Percentiles rank a stretch among this genome's conserved stretches.
These are phyloP conservation scores for Yponomeuta cagnagella DNA, from an alignment of 2,888 invertebrate species.

Conservation along the genomic window DNA sequence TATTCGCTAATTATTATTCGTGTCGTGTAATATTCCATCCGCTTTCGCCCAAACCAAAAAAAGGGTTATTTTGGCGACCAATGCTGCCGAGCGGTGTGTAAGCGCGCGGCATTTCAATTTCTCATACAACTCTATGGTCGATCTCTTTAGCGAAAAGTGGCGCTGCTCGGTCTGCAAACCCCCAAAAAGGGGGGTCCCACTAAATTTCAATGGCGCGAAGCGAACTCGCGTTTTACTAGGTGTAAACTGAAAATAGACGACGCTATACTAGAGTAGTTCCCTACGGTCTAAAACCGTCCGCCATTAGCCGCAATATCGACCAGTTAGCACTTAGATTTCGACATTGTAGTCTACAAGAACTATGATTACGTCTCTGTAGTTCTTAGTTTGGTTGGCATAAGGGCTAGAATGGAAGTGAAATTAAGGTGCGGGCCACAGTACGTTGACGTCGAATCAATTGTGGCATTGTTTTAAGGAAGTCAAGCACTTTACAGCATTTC, in stretches of 20 bases:
- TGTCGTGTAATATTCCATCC: no score
- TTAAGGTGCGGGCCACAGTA: background rate
- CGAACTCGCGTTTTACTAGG: background rate
- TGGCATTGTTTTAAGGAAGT: conserved; percentile 48
- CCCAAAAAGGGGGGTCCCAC: background rate
- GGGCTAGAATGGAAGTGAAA: background rate
- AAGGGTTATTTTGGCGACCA: no score
- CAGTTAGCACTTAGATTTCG: conserved; percentile 46
- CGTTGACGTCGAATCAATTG: conserved; percentile 53
- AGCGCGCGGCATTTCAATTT: no score
- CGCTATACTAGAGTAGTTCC: background rate
- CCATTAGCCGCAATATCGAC: conserved; percentile 40
- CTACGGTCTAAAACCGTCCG: conserved; percentile 21
- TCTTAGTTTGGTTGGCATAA: background rate
- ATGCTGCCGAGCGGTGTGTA: no score
- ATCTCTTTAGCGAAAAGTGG: no score
- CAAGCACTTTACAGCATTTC: conserved; percentile 11
- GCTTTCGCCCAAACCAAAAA: no score
- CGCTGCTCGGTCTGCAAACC: background rate
- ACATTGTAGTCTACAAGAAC: conserved; percentile 32
- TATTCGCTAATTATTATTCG: no score
- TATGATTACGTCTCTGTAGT: background rate
- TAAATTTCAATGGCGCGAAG: background rate
- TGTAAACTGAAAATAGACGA: conserved; percentile 1
- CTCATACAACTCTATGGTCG: no score